Evolutionary conservation across 1,140 invertebrate species (phyloP).

Genomic region (Macrosteles quadrilineatus): DNA sequence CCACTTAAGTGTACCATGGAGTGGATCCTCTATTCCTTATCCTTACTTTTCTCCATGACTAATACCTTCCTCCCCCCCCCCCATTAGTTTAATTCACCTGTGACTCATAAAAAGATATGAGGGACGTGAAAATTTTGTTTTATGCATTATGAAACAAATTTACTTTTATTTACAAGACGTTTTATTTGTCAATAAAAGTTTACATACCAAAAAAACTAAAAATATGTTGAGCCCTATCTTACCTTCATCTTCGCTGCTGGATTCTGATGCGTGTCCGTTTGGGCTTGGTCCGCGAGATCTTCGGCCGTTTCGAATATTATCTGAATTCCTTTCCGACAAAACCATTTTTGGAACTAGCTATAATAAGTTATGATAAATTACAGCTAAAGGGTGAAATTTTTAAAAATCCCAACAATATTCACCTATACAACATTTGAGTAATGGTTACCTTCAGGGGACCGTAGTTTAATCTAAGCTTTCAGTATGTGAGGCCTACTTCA

Average conservation of each 20-base stretch:
- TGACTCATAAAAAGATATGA: too few relatives aligned
- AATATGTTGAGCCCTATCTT: constrained; percentile 16
- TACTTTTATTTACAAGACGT: too few relatives aligned
- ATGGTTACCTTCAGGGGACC: constrained; percentile 14
- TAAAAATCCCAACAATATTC: neutral
- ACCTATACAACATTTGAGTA: neutral
- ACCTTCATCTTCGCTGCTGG: constrained; percentile 79
- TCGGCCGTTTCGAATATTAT: constrained; percentile 78
- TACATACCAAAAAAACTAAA: too few relatives aligned
- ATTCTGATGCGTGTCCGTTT: constrained; percentile 76
- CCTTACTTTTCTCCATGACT: too few relatives aligned
- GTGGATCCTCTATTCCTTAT: too few relatives aligned
- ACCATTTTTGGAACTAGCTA: constrained; percentile 64
- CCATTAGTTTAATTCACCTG: too few relatives aligned
- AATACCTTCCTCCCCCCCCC: too few relatives aligned
- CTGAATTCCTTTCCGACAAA: constrained; percentile 79
- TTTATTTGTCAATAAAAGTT: too few relatives aligned
- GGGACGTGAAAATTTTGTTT: too few relatives aligned
- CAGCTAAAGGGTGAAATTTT: neutral
- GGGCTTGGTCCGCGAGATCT: constrained; percentile 86
- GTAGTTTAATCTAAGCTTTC: constrained; percentile 12
- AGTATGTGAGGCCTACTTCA: neutral
- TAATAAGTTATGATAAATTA: neutral
- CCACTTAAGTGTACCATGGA: too few relatives aligned
- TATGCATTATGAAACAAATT: too few relatives aligned